Evolutionary conservation across 1,140 invertebrate genomes (phyloP).

Genomic region (Papilio xuthus): DNA sequence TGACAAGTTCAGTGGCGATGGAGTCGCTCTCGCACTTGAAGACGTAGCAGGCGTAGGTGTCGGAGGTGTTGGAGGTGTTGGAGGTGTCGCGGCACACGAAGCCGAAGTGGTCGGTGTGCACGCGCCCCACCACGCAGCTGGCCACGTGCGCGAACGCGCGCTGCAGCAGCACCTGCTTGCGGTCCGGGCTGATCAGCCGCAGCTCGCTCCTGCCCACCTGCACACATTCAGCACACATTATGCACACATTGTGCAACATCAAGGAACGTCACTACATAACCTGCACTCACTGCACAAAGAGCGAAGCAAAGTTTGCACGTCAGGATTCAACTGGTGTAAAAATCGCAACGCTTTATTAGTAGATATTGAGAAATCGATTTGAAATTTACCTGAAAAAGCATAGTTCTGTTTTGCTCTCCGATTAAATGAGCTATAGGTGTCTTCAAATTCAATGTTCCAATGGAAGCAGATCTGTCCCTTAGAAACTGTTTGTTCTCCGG

Average conservation of each 20-base stretch:
- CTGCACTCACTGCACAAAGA: no score
- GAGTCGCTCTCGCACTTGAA: conserved; percentile 94
- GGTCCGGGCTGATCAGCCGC: conserved; percentile 94
- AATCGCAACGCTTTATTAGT: no score
- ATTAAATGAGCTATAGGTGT: conserved; percentile 77
- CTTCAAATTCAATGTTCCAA: conserved; percentile 82
- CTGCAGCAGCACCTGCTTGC: conserved; percentile 93
- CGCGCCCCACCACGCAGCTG: conserved; percentile 92
- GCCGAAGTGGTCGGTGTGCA: conserved; percentile 93
- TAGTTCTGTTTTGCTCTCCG: conserved; percentile 93
- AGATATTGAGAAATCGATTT: background rate
- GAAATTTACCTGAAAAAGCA: conserved; percentile 91
- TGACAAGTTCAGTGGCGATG: conserved; percentile 89
- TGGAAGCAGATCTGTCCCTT: conserved; percentile 82
- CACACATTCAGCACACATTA: conserved; percentile 44
- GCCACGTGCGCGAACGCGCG: conserved; percentile 94
- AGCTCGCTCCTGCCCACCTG: conserved; percentile 93
- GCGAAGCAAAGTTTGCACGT: no score
- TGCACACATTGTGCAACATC: no score
- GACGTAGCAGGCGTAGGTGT: conserved; percentile 91
- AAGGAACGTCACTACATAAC: no score
- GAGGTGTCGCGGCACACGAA: conserved; percentile 92
- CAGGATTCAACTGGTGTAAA: no score
- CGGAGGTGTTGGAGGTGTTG: conserved; percentile 86
- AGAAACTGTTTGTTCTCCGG: conserved; percentile 76